Percentiles rank a stretch among this genome's conserved stretches.
These are phyloP conservation scores for Musca domestica DNA, from an alignment of 1,140 invertebrate species.

Conservation along the genomic window DNA sequence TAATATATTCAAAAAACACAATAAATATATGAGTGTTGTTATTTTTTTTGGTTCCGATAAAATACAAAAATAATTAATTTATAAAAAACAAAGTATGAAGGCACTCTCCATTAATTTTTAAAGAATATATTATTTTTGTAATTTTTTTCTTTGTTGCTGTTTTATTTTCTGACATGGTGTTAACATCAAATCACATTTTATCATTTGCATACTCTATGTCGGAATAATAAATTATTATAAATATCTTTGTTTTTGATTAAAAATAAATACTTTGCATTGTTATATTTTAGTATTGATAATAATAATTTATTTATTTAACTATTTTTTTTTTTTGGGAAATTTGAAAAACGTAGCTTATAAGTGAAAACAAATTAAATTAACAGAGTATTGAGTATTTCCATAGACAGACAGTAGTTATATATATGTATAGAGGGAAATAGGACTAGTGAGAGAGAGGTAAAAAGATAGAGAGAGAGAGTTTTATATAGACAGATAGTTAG, in stretches of 20 bases:
- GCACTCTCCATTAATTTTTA: not conserved
- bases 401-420: too few species aligned
- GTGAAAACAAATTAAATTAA: too few species aligned
- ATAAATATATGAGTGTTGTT: not conserved
- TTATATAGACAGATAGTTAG: not conserved
- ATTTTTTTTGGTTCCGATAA: not conserved
- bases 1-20: conserved; percentile 21
- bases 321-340: not conserved
- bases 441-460: conserved; percentile 11
- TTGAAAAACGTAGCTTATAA: not conserved
- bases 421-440: too few species aligned
- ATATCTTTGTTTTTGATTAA: conserved; percentile 5
- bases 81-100: conserved; percentile 23
- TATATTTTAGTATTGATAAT: conserved; percentile 4
- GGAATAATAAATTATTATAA: conserved; percentile 5
- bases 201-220: conserved; percentile 11
- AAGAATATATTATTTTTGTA: conserved; percentile 4
- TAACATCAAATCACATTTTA: not conserved
- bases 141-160: not conserved
- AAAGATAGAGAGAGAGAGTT: conserved; percentile 10
- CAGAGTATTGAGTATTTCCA: too few species aligned
- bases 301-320: not conserved
- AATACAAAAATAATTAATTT: conserved; percentile 11
- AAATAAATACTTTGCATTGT: not conserved
- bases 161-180: not conserved